A percentile compares a stretch with the other conserved stretches of the same genome.
Evolutionary conservation across 2,888 invertebrate species (phyloP).

Genomic region (Epinotia brunnichana): DNA sequence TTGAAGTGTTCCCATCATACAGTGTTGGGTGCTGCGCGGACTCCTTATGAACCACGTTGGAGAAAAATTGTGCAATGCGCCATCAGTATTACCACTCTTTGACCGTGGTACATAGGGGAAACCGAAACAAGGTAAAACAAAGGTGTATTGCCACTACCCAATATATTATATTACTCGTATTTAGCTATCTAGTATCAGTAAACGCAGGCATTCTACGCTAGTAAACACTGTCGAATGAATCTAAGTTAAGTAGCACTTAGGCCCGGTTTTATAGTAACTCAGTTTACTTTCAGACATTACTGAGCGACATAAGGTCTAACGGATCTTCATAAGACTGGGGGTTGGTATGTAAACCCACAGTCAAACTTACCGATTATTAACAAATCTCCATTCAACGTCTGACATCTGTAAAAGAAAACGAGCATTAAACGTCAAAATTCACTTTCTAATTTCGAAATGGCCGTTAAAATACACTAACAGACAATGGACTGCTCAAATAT

Average conservation of each 20-base stretch:
- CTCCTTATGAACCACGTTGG: too few species aligned
- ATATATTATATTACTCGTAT: neutral
- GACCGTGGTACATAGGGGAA: neutral
- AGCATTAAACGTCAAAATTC: constrained; percentile 46
- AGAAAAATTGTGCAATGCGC: too few species aligned
- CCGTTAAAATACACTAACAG: constrained; percentile 45
- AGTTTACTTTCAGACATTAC: too few species aligned
- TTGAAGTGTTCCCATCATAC: too few species aligned
- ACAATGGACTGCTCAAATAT: constrained; percentile 36
- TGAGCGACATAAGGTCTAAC: too few species aligned
- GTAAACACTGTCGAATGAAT: neutral
- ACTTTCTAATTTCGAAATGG: constrained; percentile 44
- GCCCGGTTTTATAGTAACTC: too few species aligned
- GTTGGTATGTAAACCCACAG: neutral
- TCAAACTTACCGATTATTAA: constrained; percentile 51
- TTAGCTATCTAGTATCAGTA: neutral
- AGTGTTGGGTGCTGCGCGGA: too few species aligned
- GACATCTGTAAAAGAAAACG: constrained; percentile 53
- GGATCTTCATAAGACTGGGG: neutral
- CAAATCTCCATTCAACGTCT: constrained; percentile 47
- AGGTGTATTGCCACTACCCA: too few species aligned
- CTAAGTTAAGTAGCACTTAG: neutral
- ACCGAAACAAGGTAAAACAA: neutral
- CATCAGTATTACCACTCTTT: too few species aligned
- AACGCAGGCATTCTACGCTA: neutral